These are phyloP conservation scores for Crenichthys baileyi DNA, from an alignment of 2,797 vertebrate species.

Conservation along the genomic window DNA sequence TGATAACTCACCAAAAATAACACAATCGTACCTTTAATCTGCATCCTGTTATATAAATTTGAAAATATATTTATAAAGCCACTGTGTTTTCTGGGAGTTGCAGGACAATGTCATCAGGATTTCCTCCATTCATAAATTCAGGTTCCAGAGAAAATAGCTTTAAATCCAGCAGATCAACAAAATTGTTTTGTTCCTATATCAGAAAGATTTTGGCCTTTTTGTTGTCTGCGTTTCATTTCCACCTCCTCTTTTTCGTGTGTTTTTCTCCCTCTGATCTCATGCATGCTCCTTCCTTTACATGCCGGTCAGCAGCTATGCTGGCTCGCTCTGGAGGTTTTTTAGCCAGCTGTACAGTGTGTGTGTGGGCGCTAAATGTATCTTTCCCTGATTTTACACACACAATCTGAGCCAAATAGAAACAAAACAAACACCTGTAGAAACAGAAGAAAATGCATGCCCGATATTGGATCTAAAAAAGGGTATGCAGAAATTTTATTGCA, in stretches of 20 bases:
- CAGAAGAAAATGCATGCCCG: neutral
- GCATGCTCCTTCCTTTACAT: constrained; percentile 42
- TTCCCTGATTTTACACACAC: constrained; percentile 5
- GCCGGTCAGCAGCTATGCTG: constrained; percentile 44
- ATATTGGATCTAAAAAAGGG: neutral
- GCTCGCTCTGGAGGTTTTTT: constrained; percentile 2
- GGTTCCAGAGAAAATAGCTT: neutral
- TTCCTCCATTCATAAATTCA: neutral
- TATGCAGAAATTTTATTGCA: too few relatives aligned
- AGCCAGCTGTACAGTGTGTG: neutral
- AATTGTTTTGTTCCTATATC: neutral
- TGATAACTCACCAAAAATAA: neutral
- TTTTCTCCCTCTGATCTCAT: constrained; percentile 9
- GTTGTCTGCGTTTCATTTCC: neutral
- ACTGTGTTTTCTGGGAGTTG: neutral
- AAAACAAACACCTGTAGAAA: constrained; percentile 1
- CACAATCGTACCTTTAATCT: neutral
- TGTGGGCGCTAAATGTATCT: constrained; percentile 32
- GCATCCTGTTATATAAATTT: neutral
- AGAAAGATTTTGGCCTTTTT: neutral
- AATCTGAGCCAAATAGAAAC: constrained; percentile 15
- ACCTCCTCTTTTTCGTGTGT: neutral
- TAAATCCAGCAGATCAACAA: neutral
- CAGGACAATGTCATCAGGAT: neutral
- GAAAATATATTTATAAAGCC: neutral